Percentiles rank a stretch among this genome's conserved stretches.
Conservation (phyloP, 1,140 invertebrate genomes). For the Drosophila paulistorum region DNA sequence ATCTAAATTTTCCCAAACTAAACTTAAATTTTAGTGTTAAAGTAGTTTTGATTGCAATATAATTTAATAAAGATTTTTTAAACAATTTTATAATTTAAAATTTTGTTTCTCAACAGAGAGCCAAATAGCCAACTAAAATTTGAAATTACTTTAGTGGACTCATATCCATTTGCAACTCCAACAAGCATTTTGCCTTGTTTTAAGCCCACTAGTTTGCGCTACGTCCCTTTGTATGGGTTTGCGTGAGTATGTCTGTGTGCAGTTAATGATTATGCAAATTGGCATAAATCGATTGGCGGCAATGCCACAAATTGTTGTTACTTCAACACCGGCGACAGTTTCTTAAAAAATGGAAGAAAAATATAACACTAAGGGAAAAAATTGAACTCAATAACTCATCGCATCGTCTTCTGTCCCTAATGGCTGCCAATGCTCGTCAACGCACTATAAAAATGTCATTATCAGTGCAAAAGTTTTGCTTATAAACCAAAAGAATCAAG, state of each 20-base stretch:
- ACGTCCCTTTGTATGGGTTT: background rate
- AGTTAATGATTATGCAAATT: constrained; percentile 80
- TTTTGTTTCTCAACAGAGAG: background rate
- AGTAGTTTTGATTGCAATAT: too few relatives aligned
- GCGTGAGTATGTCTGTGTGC: constrained; percentile 42
- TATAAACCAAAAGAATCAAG: constrained; percentile 54
- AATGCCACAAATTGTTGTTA: constrained; percentile 60
- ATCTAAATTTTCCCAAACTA: too few relatives aligned
- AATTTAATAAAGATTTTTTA: too few relatives aligned
- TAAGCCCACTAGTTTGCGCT: background rate
- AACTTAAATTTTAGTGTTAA: too few relatives aligned
- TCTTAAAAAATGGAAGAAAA: constrained; percentile 16
- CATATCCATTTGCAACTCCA: background rate
- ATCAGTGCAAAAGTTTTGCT: constrained; percentile 75
- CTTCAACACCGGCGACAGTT: constrained; percentile 49
- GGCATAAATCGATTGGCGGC: constrained; percentile 73
- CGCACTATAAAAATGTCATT: constrained; percentile 82
- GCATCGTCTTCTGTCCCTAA: constrained; percentile 34
- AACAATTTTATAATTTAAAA: background rate
- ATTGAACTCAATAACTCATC: constrained; percentile 38
- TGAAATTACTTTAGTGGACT: too few relatives aligned
- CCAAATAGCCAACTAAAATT: background rate
- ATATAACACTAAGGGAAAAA: background rate
- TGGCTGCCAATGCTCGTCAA: constrained; percentile 70
- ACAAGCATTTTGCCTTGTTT: background rate